Percentiles rank a stretch among this genome's conserved stretches.
Conservation (phyloP, 2,888 invertebrate genomes). For the Pimpla rufipes region DNA sequence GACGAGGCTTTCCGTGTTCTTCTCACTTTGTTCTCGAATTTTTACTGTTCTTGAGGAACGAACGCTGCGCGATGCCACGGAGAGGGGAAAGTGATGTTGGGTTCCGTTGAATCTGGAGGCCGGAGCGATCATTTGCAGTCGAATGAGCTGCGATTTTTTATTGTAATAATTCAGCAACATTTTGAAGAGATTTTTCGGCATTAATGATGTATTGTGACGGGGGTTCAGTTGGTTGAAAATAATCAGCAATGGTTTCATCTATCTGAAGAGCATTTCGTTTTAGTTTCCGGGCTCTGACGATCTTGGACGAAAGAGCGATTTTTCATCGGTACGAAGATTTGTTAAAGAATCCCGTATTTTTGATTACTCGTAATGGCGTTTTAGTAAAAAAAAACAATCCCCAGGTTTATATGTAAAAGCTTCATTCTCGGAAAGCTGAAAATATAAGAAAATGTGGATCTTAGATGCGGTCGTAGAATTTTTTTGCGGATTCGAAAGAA, state of each 20-base stretch:
- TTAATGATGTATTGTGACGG: background rate
- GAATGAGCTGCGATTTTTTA: background rate
- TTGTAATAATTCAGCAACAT: background rate
- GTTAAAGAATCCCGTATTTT: no score
- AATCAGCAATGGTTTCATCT: background rate
- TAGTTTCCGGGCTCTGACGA: background rate
- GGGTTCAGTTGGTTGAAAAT: background rate
- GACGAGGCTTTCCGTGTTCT: slow-evolving; percentile 54
- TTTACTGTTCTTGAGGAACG: slow-evolving; percentile 14
- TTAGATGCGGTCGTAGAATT: no score
- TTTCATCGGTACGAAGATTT: no score
- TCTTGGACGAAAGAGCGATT: no score
- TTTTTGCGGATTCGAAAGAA: no score
- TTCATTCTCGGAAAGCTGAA: no score
- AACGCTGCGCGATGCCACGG: background rate
- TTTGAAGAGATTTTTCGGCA: background rate
- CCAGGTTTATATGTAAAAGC: no score
- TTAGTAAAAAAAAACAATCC: background rate
- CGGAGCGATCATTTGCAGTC: background rate
- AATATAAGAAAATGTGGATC: no score
- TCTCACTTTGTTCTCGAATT: background rate
- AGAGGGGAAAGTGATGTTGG: background rate
- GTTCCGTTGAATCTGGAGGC: background rate
- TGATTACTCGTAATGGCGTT: no score
- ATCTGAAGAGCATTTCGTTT: background rate